Evolutionary conservation across 2,113 vertebrate genomes (phyloP), one percentile per base, ranked within the genome.

Genomic region (Melanerpes formicivorus): DNA sequence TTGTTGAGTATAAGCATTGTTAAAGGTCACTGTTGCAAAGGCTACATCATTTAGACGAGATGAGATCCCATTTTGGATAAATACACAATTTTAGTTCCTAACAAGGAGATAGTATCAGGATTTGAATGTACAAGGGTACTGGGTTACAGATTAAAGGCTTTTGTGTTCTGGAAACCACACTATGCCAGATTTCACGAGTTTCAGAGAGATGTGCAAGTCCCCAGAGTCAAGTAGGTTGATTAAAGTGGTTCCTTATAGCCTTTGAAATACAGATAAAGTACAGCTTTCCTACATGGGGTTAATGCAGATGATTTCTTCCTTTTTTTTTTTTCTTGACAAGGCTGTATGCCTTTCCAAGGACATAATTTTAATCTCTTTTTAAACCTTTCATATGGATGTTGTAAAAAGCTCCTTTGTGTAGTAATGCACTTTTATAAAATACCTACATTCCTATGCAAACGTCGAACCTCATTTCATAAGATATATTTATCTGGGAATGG

Each of bases 41-140:
- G 95, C 91, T 90, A 62, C 95, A 94, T 96, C 94, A 88, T 94
- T 96, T 88, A 96, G 73, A 78, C 4, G 30, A 80, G 91, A 92
- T 93, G 91, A 97, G 96, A 97, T 96, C 92, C 97, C 93, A 95
- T 95, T 97, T 90, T 93, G 96, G 97, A 96, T 97, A 97, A 97
- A 96, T 94, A 95, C 96, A 96, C 96, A 93, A 91, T 95, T 97
- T 95, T 84, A 95, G 93, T 96, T 94, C 95, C 93, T 97, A 96
- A 96, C 94, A 93, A 96, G 96, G 92, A 96, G 97, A 97, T 97
- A 78, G 90, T 95, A 96, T 97, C 90, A 60, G 93, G 87, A 95
- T 94, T 95, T 94, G 95, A 96, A 93, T 64, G 80, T 95, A 91
- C 87, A 72, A 63, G 81, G 87, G 93, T 91, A 80, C 92, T 11